A percentile compares a stretch with the other conserved stretches of the same genome.
Evolutionary conservation across 2,113 vertebrate genomes (phyloP).

Genomic region (Psilopogon haemacephalus): DNA sequence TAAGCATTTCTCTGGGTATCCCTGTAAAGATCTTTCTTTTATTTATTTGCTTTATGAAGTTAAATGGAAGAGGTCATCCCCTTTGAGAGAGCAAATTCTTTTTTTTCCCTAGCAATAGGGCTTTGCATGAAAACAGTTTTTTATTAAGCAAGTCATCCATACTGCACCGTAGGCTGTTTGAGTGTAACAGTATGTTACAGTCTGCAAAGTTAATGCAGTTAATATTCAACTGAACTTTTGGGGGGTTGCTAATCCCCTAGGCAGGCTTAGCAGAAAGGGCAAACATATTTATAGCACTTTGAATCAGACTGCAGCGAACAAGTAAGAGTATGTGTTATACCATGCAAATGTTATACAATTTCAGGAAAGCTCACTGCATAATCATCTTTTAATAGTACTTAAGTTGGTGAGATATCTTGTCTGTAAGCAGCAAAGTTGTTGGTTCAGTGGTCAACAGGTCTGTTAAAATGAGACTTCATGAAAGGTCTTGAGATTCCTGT

Average conservation of each 20-base stretch:
- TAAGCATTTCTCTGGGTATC: background rate
- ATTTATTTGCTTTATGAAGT: background rate
- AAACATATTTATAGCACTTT: conserved; percentile 91
- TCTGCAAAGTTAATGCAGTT: conserved; percentile 77
- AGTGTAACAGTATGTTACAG: conserved; percentile 67
- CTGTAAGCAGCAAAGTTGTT: conserved; percentile 9
- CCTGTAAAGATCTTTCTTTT: background rate
- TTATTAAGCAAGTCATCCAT: conserved; percentile 68
- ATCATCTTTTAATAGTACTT: conserved; percentile 51
- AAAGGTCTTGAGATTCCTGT: conserved; percentile 25
- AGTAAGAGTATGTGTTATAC: conserved; percentile 73
- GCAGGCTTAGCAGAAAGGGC: conserved; percentile 86
- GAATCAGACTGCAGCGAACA: conserved; percentile 82
- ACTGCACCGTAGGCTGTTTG: conserved; percentile 68
- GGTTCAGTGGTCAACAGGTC: conserved; percentile 12
- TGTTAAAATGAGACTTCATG: conserved; percentile 7
- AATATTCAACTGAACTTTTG: conserved; percentile 82
- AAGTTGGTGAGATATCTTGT: background rate
- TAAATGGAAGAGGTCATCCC: conserved; percentile 6
- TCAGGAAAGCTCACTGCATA: conserved; percentile 63
- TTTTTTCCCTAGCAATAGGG: conserved; percentile 3
- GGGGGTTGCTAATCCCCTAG: conserved; percentile 84
- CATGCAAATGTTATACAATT: conserved; percentile 68
- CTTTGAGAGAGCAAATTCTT: conserved; percentile 30
- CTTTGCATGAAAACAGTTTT: conserved; percentile 65